A percentile compares a stretch with the other conserved stretches of the same genome.
These are phyloP conservation scores for Dipodomys merriami DNA, from an alignment of 2,113 vertebrate genomes.

Conservation along the genomic window DNA sequence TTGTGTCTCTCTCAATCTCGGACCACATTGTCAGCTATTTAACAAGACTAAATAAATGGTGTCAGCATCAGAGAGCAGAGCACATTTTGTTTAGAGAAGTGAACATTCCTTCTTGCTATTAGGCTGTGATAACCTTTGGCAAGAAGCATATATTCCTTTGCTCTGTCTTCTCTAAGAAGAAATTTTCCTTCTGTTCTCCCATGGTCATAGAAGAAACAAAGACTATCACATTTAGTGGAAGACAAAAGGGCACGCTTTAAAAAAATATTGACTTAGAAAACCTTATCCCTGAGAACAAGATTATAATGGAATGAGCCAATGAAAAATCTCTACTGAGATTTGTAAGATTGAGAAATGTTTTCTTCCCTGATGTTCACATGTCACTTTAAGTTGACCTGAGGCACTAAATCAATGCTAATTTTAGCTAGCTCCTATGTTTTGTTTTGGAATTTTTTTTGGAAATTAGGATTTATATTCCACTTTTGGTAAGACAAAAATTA, in stretches of 20 bases:
- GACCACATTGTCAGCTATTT: background rate
- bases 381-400: constrained; percentile 55
- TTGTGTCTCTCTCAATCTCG: background rate
- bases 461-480: constrained; percentile 39
- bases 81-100: constrained; percentile 25
- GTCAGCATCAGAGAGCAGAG: background rate
- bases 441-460: background rate
- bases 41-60: constrained; percentile 30
- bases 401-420: constrained; percentile 62
- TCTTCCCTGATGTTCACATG: constrained; percentile 52
- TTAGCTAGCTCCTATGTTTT: constrained; percentile 54
- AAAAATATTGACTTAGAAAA: constrained; percentile 76
- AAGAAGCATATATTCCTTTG: constrained; percentile 19
- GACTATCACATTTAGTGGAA: constrained; percentile 72
- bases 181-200: constrained; percentile 70
- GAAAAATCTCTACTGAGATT: constrained; percentile 58
- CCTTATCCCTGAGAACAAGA: constrained; percentile 75
- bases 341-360: constrained; percentile 38
- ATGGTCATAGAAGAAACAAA: constrained; percentile 53
- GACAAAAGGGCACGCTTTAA: constrained; percentile 62
- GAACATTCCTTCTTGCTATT: constrained; percentile 37
- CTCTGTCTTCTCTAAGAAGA: constrained; percentile 69
- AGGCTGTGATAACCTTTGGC: constrained; percentile 68
- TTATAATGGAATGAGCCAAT: background rate
- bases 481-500: constrained; percentile 36